phyloP scores from a whole-genome alignment of 1,140 invertebrate genomes.

The Choristoneura fumiferana region DNA sequence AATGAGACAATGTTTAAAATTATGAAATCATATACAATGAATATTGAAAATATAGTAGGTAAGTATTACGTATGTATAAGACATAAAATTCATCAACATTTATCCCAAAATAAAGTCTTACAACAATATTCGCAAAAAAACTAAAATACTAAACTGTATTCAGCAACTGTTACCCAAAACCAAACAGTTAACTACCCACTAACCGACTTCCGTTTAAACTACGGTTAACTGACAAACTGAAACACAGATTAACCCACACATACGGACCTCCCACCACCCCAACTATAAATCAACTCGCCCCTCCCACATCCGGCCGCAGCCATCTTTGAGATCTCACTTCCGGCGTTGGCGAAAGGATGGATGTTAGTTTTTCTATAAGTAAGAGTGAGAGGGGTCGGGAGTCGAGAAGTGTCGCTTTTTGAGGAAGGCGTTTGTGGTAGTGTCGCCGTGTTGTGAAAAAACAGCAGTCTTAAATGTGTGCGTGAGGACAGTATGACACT shows the following conservation, averaged over 20 bases:
- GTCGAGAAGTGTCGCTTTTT: slow-evolving; percentile 26
- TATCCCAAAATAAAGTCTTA: too few relatives aligned
- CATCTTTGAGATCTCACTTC: slow-evolving; percentile 71
- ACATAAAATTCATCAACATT: too few relatives aligned
- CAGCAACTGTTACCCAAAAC: background rate
- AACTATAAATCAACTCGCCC: slow-evolving; percentile 69
- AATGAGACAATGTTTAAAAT: too few relatives aligned
- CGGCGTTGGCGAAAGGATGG: slow-evolving; percentile 41
- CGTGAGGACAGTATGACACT: too few relatives aligned
- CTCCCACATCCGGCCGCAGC: slow-evolving; percentile 67
- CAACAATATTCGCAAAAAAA: too few relatives aligned
- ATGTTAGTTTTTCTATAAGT: slow-evolving; percentile 25
- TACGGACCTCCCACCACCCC: slow-evolving; percentile 36
- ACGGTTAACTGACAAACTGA: slow-evolving; percentile 24
- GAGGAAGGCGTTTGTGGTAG: slow-evolving; percentile 1
- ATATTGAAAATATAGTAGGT: too few relatives aligned
- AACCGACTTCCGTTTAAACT: slow-evolving; percentile 3
- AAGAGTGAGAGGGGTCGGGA: slow-evolving; percentile 23
- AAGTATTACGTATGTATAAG: too few relatives aligned
- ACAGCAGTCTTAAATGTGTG: too few relatives aligned
- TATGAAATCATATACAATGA: too few relatives aligned
- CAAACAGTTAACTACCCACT: background rate
- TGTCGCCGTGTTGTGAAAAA: too few relatives aligned
- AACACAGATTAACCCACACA: slow-evolving; percentile 36
- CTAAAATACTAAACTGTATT: too few relatives aligned